These are phyloP conservation scores for Ephialtes manifestator DNA, from an alignment of 2,888 invertebrate species.

Conservation along the genomic window DNA sequence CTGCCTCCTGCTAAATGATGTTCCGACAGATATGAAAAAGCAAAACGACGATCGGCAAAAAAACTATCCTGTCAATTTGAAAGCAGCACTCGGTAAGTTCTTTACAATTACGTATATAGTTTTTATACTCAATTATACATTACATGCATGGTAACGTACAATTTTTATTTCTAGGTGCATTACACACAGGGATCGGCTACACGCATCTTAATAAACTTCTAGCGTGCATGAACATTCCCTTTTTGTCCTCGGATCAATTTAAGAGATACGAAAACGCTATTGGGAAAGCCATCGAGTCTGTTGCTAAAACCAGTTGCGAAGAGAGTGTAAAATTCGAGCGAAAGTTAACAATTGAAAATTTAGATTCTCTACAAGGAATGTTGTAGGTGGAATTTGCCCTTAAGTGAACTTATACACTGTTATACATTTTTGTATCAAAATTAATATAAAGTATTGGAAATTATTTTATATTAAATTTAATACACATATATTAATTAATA, in stretches of 20 bases:
- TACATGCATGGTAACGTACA: neutral
- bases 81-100: constrained; percentile 36
- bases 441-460: too few relatives aligned
- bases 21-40: too few relatives aligned
- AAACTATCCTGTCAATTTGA: constrained; percentile 22
- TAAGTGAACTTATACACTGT: too few relatives aligned
- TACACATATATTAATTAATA: too few relatives aligned
- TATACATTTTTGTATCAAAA: too few relatives aligned
- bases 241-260: neutral
- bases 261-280: constrained; percentile 24
- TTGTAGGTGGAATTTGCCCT: neutral
- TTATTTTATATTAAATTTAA: too few relatives aligned
- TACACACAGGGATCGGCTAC: constrained; percentile 27
- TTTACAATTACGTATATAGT: neutral
- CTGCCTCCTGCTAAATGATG: too few relatives aligned
- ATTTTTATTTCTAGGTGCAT: constrained; percentile 15
- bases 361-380: constrained; percentile 7
- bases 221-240: constrained; percentile 17
- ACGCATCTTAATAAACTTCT: constrained; percentile 20
- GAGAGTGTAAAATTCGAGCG: neutral
- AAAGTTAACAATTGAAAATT: constrained; percentile 15
- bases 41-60: neutral
- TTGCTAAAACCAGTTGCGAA: constrained; percentile 4
- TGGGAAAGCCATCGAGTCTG: constrained; percentile 1
- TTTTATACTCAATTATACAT: neutral